Base-by-base conservation (phyloP, 2,797 vertebrate species). In the Poeciliopsis infans region DNA sequence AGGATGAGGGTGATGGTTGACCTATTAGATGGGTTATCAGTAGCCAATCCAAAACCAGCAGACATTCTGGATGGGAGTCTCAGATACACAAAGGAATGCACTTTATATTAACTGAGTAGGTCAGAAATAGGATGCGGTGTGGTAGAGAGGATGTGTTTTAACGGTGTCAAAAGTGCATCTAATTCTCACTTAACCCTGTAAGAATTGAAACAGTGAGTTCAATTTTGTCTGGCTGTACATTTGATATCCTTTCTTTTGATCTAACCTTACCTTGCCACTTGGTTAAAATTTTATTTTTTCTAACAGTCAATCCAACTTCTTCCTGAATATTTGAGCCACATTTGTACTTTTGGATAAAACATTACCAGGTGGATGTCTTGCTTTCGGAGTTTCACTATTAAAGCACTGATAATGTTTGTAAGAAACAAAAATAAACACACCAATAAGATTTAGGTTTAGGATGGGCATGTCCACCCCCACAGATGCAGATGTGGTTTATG, bases 1-100 rank as follows among this genome's bases (percentile, higher is more conserved):
- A 69, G 75, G 46, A 39, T 11, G 25, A 69, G 61, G 33, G 23
- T 23, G 11, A 49, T 49, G 75, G 45, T 41, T 36, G 23, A 51
- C 15, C 75, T 51, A 8, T 51, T 53, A 68, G 28, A 41, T 28
- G 18, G 28, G 4, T 41, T 31, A 43, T 61, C 74, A 61, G 43
- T 46, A 45, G 41, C 41, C 59, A 66, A 23, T 49, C 20, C 33
- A 45, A 43, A 61, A 64, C 20, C 28, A 61, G 28, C 74, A 75
- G 28, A 45, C 41, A 47, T 11, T 31, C 74, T 64, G 39, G 23
- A 69, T 69, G 41, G 66, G 39, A 69, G 41, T 69, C 10, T 69
- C 3, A 4, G 11, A n/a, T 12, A 18, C 57, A 66, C 59, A 49
- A 64, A 75, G 55, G 74, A 61, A 75, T 75, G 74, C n/a, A 61